These are phyloP conservation scores for Chamaetylas fuelleborni DNA, from an alignment of 2,113 vertebrate species.

Conservation along the genomic window DNA sequence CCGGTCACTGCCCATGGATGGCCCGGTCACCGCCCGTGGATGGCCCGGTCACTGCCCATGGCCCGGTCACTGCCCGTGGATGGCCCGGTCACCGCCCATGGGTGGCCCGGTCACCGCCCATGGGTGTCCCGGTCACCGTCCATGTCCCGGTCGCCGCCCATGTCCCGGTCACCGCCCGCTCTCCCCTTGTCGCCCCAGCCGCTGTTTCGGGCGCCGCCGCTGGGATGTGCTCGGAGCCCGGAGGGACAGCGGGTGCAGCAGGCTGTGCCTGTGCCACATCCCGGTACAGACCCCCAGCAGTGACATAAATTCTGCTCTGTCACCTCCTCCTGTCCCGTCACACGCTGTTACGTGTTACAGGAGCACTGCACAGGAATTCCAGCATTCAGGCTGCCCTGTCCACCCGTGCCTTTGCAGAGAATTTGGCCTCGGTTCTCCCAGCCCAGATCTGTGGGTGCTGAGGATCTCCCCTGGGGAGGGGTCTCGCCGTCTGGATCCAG, in stretches of 20 bases:
- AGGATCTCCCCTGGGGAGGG: not conserved
- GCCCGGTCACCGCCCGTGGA: too few species aligned
- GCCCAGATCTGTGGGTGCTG: not conserved
- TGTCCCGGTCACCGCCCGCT: not conserved
- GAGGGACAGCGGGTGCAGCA: not conserved
- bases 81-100: too few species aligned
- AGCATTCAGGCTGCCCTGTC: not conserved
- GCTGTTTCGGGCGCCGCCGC: too few species aligned
- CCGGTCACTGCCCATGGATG: accelerated
- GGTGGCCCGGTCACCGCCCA: too few species aligned
- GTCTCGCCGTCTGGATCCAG: too few species aligned
- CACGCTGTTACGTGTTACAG: not conserved
- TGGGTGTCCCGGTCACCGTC: too few species aligned
- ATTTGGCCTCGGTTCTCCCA: not conserved
- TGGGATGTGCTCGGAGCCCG: not conserved
- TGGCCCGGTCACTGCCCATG: not conserved
- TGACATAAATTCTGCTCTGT: accelerated
- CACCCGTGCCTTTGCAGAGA: not conserved
- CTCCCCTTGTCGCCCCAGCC: too few species aligned
- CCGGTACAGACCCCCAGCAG: not conserved
- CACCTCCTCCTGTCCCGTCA: not conserved
- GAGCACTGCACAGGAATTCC: not conserved
- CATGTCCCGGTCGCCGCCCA: too few species aligned
- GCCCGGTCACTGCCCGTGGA: too few species aligned
- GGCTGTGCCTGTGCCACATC: not conserved